Conservation (phyloP, 2,888 invertebrate genomes). For the Tanaodytes sp. region DNA sequence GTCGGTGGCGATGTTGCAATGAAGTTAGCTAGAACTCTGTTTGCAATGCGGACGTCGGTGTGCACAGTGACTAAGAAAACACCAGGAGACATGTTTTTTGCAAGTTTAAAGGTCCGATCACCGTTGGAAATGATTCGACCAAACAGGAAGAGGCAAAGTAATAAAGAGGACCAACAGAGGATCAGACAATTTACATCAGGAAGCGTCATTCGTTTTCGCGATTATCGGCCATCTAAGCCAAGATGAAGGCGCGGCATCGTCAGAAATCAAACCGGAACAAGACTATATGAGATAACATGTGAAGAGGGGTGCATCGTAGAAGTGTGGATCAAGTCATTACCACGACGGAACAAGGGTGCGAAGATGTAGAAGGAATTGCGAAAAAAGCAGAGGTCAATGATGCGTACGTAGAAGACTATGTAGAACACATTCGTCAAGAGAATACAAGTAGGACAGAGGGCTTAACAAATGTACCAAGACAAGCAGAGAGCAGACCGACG, state of each 20-base stretch:
- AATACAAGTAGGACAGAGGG: neutral
- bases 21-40: neutral
- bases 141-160: neutral
- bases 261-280: neutral
- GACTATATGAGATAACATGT: neutral
- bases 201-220: constrained; percentile 6
- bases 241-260: neutral
- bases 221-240: neutral
- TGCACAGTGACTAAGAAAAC: neutral
- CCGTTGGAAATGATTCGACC: constrained; percentile 1
- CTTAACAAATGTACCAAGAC: neutral
- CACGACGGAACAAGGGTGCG: neutral
- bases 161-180: neutral
- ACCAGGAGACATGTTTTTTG: neutral
- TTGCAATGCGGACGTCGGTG: neutral
- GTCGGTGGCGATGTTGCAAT: neutral
- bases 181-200: constrained; percentile 4
- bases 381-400: neutral
- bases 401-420: constrained; percentile 10
- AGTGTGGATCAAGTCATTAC: constrained; percentile 20
- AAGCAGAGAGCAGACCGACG: too few species aligned
- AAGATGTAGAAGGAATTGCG: neutral
- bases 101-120: constrained; percentile 1
- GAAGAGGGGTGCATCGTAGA: constrained; percentile 1
- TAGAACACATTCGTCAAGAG: neutral